Evolutionary conservation across 2,113 vertebrate genomes (phyloP), one percentile per base, ranked within the genome.

Genomic region (Hiodon tergisus): DNA sequence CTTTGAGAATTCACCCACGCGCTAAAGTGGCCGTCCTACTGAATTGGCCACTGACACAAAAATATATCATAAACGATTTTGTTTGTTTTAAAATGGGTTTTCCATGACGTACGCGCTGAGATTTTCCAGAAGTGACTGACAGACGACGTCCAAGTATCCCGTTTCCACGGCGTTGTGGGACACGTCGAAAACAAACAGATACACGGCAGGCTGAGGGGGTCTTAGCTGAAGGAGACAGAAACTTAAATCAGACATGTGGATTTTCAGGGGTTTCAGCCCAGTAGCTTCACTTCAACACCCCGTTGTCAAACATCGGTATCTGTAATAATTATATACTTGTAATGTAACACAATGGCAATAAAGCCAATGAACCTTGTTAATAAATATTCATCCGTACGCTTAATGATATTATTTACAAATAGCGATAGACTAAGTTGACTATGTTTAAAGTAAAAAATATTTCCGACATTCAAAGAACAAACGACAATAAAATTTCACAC

Each of bases 101-200:
- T 31, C 31, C 31, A 31, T 31, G 31, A 96, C 96, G 87, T 94
- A 98, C 97, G 87, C 83, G 80, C 93, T 94, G 52, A 99, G 92
- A 92, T 96, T 98, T 82, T 98, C 96, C 83, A 98, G 88, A 65
- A 99, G 82, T 10, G 91, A 94, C 87, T 96, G 92, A 85, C 95
- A 98, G 87, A 96, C 94, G 51, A 94, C 93, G 53, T 90, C 92
- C 87, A 99, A 89, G 86, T 98, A 99, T 76, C 96, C 96, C 0
- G 96, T 98, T 88, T 98, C 95, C 83, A 98, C 10, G 9, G 97
- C 97, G 76, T 97, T 98, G 72, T 98, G 96, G 83, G 96, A 98
- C 54, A 98, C 96, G 52, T 99, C 96, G 78, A 98, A 92, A 67
- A 97, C 87, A 67, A 97, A 99, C 77, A 99, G 93, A 87, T 99